These are phyloP conservation scores for Plutella xylostella DNA, from an alignment of 2,888 invertebrate genomes.

Conservation along the genomic window DNA sequence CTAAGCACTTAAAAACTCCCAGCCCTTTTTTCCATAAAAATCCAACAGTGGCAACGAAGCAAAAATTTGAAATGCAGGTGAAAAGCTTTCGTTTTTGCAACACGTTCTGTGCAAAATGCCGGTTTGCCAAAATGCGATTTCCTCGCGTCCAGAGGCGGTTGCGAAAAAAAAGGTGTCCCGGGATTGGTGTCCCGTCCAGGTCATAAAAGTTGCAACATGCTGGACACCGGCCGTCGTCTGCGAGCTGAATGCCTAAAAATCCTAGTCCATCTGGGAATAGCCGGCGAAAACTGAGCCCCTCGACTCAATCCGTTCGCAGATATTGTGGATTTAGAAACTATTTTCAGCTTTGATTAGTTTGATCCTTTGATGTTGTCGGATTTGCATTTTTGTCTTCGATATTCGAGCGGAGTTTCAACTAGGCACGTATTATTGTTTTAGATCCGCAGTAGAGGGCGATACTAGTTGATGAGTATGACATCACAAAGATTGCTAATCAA, in stretches of 20 bases:
- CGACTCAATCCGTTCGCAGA: no score
- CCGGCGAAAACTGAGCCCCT: no score
- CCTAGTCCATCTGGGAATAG: no score
- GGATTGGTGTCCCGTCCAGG: conserved; percentile 27
- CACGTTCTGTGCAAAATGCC: conserved; percentile 38
- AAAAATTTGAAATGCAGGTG: conserved; percentile 13
- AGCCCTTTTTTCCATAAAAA: conserved; percentile 1
- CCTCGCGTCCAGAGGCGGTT: conserved; percentile 36
- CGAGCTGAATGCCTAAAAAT: not conserved
- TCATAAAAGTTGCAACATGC: conserved; percentile 54
- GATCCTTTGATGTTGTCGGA: no score
- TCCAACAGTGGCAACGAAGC: not conserved
- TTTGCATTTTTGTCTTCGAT: no score
- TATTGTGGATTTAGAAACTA: no score
- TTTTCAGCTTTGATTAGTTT: no score
- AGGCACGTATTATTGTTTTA: no score
- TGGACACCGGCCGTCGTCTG: conserved; percentile 21
- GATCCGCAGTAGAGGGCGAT: no score
- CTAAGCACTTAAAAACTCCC: conserved; percentile 5
- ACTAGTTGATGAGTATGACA: no score
- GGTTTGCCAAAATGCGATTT: conserved; percentile 44
- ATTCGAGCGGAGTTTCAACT: no score
- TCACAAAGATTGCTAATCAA: no score
- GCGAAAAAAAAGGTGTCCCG: conserved; percentile 28
- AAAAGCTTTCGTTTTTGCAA: conserved; percentile 41